Percentiles rank a stretch among this genome's conserved stretches.
Conservation (phyloP, 2,113 vertebrate species). For the Pelobates fuscus region DNA sequence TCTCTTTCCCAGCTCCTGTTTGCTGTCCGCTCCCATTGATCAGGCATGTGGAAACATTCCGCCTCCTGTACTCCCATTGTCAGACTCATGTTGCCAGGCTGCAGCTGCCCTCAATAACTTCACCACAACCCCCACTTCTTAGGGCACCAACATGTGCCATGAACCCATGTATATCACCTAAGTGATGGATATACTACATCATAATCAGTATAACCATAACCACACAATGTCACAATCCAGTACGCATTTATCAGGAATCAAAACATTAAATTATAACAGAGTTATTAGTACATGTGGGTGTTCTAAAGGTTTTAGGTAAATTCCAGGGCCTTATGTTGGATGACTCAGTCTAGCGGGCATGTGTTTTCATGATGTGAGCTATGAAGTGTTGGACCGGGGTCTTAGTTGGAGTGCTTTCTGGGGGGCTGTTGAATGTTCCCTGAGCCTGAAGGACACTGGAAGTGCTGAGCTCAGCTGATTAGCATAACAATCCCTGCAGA, state of each 20-base stretch:
- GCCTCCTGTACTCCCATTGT: slow-evolving; percentile 77
- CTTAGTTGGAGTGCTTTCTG: slow-evolving; percentile 31
- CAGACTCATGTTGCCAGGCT: slow-evolving; percentile 75
- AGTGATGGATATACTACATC: slow-evolving; percentile 1
- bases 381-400: slow-evolving; percentile 19
- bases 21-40: slow-evolving; percentile 81
- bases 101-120: slow-evolving; percentile 71
- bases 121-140: slow-evolving; percentile 65
- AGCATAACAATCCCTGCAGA: slow-evolving; percentile 74
- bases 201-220: neutral
- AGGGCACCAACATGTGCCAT: slow-evolving; percentile 64
- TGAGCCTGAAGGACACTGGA: slow-evolving; percentile 67
- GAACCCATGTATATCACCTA: slow-evolving; percentile 43
- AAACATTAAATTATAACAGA: neutral
- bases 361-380: slow-evolving; percentile 19
- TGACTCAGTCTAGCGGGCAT: slow-evolving; percentile 9
- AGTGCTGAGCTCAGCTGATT: slow-evolving; percentile 75
- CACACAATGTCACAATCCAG: neutral
- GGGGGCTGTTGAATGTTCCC: slow-evolving; percentile 36
- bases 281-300: slow-evolving; percentile 7
- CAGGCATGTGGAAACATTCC: slow-evolving; percentile 86
- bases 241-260: neutral
- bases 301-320: neutral
- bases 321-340: slow-evolving; percentile 6
- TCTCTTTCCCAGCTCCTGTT: slow-evolving; percentile 80